Percentiles rank a stretch among this genome's conserved stretches.
phyloP scores from a whole-genome alignment of 2,797 vertebrate genomes.

The Poeciliopsis gracilis region DNA sequence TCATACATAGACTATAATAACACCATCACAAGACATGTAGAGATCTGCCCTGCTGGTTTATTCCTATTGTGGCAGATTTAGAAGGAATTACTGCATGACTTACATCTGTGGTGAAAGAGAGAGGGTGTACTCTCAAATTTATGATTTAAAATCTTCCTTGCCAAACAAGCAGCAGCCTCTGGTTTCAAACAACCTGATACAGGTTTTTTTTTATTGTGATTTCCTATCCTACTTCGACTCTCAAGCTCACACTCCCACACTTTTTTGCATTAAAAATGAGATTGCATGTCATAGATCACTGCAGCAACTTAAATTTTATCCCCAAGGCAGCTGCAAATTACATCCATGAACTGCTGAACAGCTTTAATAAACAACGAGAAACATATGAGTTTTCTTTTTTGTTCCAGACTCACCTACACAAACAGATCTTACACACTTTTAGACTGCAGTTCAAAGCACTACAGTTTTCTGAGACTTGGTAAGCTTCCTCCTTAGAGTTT shows the following conservation, averaged over 20 bases:
- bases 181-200: neutral
- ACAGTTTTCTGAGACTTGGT: neutral
- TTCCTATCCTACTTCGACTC: neutral
- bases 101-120: neutral
- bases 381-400: conserved; percentile 2
- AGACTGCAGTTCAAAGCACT: neutral
- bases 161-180: neutral
- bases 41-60: conserved; percentile 44
- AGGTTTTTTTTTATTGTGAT: neutral
- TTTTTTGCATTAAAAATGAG: conserved; percentile 1
- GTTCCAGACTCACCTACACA: neutral
- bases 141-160: conserved; percentile 6
- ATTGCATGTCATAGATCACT: neutral
- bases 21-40: conserved; percentile 37
- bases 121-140: neutral
- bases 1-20: conserved; percentile 55
- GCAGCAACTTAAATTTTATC: neutral
- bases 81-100: conserved; percentile 7
- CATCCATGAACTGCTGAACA: neutral
- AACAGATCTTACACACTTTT: neutral
- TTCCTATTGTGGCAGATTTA: conserved; percentile 30
- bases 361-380: neutral
- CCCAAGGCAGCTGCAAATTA: neutral
- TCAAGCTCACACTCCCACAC: neutral
- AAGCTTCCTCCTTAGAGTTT: neutral